Conservation (phyloP, 2,888 invertebrate species). For the Pimpla rufipes region DNA sequence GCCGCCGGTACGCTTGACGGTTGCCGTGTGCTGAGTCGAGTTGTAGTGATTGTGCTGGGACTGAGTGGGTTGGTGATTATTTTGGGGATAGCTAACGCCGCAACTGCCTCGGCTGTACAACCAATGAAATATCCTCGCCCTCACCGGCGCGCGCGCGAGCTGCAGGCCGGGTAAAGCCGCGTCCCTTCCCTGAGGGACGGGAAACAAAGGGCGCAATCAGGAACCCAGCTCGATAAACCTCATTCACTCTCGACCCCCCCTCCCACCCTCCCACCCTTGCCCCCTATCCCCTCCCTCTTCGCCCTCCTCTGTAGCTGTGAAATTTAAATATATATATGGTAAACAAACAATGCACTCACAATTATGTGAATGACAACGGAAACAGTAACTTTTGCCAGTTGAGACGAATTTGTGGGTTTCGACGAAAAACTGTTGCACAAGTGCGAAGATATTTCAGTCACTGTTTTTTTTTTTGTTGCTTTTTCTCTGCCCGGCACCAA, state of each 20-base stretch:
- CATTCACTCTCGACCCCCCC: constrained; percentile 59
- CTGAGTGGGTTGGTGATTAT: constrained; percentile 81
- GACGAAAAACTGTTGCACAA: not conserved
- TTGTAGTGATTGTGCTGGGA: constrained; percentile 83
- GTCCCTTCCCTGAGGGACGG: constrained; percentile 89
- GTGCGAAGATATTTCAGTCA: not conserved
- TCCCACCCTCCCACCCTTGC: not conserved
- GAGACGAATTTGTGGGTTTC: not conserved
- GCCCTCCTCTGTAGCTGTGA: constrained; percentile 21
- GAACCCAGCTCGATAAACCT: constrained; percentile 69
- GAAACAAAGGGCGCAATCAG: constrained; percentile 71
- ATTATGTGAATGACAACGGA: constrained; percentile 32
- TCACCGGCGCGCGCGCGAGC: constrained; percentile 92
- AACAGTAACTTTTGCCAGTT: not conserved
- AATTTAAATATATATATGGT: constrained; percentile 42
- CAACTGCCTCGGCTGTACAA: constrained; percentile 82
- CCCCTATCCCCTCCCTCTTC: too few relatives aligned
- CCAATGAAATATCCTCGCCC: constrained; percentile 88
- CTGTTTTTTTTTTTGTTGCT: not conserved
- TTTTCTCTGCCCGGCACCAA: too few relatives aligned
- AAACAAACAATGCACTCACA: constrained; percentile 38
- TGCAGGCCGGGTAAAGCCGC: constrained; percentile 94
- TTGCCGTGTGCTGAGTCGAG: constrained; percentile 84
- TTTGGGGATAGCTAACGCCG: constrained; percentile 86
- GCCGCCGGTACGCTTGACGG: constrained; percentile 86